Conservation (phyloP, 2,888 invertebrate genomes). For the Andrena bicolor region DNA sequence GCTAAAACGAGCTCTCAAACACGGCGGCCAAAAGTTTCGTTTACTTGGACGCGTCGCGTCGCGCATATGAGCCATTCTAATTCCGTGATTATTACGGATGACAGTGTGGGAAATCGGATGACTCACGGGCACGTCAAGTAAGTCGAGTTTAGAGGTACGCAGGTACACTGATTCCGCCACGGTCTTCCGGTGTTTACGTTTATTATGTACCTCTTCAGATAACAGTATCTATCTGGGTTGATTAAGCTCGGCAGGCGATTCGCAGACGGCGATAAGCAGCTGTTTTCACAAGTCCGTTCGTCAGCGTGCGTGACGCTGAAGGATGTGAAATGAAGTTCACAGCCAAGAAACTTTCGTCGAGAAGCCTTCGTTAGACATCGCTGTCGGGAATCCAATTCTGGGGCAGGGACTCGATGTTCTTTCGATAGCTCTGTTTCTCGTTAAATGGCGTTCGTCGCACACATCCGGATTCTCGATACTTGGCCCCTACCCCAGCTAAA, state of each 20-base stretch:
- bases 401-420: background rate
- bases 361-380: too few species aligned
- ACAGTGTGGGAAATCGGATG: background rate
- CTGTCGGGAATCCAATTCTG: slow-evolving; percentile 25
- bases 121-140: background rate
- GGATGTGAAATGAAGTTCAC: background rate
- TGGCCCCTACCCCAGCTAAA: slow-evolving; percentile 71
- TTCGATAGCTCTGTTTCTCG: background rate
- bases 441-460: slow-evolving; percentile 7
- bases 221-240: background rate
- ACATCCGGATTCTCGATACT: slow-evolving; percentile 31
- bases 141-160: too few species aligned
- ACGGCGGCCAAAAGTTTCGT: background rate
- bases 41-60: background rate
- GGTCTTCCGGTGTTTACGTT: slow-evolving; percentile 4
- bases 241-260: background rate
- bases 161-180: too few species aligned
- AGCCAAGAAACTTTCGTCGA: background rate
- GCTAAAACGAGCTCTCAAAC: background rate
- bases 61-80: background rate
- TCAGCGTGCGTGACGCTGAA: background rate
- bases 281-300: too few species aligned
- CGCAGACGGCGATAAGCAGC: background rate
- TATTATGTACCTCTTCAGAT: background rate
- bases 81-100: background rate